Evolutionary conservation across 2,888 invertebrate genomes (phyloP), one percentile per base, ranked within the genome.

Genomic region (Oxyteleia sp.): DNA sequence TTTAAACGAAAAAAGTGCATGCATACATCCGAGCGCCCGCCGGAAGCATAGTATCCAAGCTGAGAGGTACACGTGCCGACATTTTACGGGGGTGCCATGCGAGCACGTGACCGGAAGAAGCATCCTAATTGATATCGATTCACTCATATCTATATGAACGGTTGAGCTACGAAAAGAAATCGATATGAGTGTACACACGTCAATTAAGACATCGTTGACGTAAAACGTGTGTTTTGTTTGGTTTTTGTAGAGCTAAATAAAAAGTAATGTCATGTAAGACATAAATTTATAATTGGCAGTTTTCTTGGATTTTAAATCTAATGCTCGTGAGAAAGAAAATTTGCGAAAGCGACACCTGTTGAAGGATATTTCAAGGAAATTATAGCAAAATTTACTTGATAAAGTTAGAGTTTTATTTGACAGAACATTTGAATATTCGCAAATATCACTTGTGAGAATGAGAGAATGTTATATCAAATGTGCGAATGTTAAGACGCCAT

Each of bases 71-170:
- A 90, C 92, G 92, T 92, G 92, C 86, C 89, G 88, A 87, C 87
- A 90, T 89, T 89, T 85, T 87, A 87, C 85, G 85, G 79, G 88
- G 88, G 88, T 87, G 89, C 86, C 86, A 84, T 84, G 84, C 85
- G 84, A 84, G 71, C 93, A 93, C 93, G 93, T 91, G 93, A 91
- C 92, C 92, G 93, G 93, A 93, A 91, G 90, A 85, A 91, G 90
- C 90, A 88, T 91, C 93, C 93, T 93, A 93, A 93, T 93, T 93
- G 93, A 92, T 93, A 93, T 93, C 89, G 93, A 93, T 91, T 90
- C 85, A 75, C 53, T 69, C 82, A 87, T 86, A 82, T 84, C 80
- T 81, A 29, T 80, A 82, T 71, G 80, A 76, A 71, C 80, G 80
- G 76, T 80, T 68, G 43, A 71, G 75, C 51, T 53, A 43, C 51